These are phyloP conservation scores for Dendrolimus pini DNA, from an alignment of 2,888 invertebrate species.

Conservation along the genomic window DNA sequence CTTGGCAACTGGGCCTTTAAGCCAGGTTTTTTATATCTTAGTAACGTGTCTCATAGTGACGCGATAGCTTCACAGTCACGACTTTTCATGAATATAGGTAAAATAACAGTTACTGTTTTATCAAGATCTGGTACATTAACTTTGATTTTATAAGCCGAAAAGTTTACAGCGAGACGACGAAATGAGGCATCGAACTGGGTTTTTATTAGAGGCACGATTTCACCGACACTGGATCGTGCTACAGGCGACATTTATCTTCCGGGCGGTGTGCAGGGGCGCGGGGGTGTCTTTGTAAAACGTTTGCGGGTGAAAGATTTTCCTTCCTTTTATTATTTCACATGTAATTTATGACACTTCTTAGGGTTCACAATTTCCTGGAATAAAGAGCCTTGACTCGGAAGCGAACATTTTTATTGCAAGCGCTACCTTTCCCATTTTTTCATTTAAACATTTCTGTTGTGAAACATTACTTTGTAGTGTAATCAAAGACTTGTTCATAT, in stretches of 20 bases:
- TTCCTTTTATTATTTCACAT: constrained; percentile 64
- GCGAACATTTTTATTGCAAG: constrained; percentile 30
- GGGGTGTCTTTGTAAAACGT: constrained; percentile 62
- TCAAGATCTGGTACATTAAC: background rate
- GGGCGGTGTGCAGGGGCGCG: constrained; percentile 23
- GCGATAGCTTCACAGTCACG: too few species aligned
- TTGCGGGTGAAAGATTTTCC: constrained; percentile 61
- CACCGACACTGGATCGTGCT: constrained; percentile 52
- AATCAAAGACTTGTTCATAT: constrained; percentile 13
- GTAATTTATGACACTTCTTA: constrained; percentile 63
- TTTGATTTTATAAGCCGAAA: constrained; percentile 4
- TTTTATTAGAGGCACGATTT: constrained; percentile 55
- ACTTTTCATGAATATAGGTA: too few species aligned
- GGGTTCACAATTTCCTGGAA: constrained; percentile 31
- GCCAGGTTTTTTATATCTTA: too few species aligned
- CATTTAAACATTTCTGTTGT: constrained; percentile 7
- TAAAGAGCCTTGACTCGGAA: constrained; percentile 36
- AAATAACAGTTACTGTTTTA: background rate
- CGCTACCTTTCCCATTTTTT: constrained; percentile 16
- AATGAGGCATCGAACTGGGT: constrained; percentile 18
- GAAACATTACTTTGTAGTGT: constrained; percentile 9
- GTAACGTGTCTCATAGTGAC: too few species aligned
- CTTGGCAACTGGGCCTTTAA: too few species aligned
- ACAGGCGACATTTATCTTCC: constrained; percentile 60
- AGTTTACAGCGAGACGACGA: constrained; percentile 7